phyloP scores from a whole-genome alignment of 2,888 invertebrate genomes.

The Drosophila neoperkinsi region DNA sequence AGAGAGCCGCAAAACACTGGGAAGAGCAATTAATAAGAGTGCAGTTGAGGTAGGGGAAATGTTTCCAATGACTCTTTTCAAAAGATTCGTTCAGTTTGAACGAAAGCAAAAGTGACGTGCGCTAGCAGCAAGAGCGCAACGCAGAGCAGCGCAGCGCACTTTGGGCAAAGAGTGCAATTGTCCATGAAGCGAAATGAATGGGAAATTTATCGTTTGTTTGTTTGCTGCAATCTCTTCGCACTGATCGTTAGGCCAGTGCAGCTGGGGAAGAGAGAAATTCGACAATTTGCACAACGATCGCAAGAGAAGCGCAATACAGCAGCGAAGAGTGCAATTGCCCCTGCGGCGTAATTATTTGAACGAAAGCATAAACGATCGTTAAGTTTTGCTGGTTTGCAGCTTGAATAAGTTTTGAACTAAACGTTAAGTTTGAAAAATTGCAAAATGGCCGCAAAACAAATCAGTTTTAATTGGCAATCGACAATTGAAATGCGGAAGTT shows the following conservation, averaged over 20 bases:
- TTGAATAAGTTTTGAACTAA: slow-evolving; percentile 43
- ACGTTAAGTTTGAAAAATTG: slow-evolving; percentile 21
- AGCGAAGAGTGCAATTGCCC: slow-evolving; percentile 9
- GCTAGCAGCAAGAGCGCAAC: slow-evolving; percentile 21
- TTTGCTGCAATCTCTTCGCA: not conserved
- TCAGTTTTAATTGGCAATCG: slow-evolving; percentile 36
- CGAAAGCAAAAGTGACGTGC: slow-evolving; percentile 24
- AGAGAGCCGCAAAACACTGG: slow-evolving; percentile 10
- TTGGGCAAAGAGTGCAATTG: slow-evolving; percentile 14
- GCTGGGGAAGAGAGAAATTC: not conserved
- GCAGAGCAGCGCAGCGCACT: not conserved
- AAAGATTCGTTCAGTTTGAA: slow-evolving; percentile 22
- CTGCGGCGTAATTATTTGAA: slow-evolving; percentile 29
- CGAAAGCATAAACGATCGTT: slow-evolving; percentile 47
- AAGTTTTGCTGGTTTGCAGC: slow-evolving; percentile 54
- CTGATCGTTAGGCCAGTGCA: not conserved
- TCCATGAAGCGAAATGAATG: not conserved
- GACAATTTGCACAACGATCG: not conserved
- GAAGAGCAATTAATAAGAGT: slow-evolving; percentile 23
- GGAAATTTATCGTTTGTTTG: not conserved
- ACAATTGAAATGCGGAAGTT: slow-evolving; percentile 72
- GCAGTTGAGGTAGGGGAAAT: slow-evolving; percentile 8
- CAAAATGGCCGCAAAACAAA: slow-evolving; percentile 22
- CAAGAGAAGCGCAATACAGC: not conserved
- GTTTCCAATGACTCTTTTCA: slow-evolving; percentile 9